phyloP scores from a whole-genome alignment of 2,113 vertebrate genomes.

The Chlorocebus sabaeus region DNA sequence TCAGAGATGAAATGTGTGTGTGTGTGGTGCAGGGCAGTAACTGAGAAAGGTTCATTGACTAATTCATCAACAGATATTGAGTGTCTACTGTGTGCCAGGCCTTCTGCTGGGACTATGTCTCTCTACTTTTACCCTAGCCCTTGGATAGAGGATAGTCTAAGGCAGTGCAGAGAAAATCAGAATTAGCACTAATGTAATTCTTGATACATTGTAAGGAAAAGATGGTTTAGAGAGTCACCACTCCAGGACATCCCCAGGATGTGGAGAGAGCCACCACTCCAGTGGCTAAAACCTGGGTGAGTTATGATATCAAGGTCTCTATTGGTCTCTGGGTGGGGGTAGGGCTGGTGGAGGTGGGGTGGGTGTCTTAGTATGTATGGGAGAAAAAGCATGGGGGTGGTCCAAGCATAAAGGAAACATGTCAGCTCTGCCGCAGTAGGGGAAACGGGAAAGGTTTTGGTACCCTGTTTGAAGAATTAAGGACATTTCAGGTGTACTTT shows the following conservation, averaged over 20 bases:
- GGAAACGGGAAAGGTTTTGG: not conserved
- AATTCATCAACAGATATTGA: not conserved
- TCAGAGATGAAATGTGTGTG: not conserved
- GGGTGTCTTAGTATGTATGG: no score
- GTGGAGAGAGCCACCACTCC: not conserved
- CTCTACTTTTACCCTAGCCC: not conserved
- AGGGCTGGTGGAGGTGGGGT: not conserved
- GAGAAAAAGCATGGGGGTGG: not conserved
- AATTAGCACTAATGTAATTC: not conserved
- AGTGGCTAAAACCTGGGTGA: not conserved
- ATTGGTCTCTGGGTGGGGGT: not conserved
- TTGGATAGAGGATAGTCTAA: not conserved
- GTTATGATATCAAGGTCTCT: not conserved
- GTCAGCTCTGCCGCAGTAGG: not conserved
- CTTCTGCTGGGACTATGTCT: not conserved
- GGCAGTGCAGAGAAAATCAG: not conserved
- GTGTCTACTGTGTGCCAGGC: rapidly evolving
- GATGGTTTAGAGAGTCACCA: not conserved
- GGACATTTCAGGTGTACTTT: not conserved
- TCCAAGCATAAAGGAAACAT: not conserved
- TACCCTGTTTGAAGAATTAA: not conserved
- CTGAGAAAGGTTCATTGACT: not conserved
- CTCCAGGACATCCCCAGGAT: not conserved
- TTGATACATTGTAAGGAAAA: not conserved
- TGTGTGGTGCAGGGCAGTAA: not conserved